Evolutionary conservation across 37 sponge, comb jelly and placozoan species (phyloP).

Genomic region (Diacarnus erythraeanus): DNA sequence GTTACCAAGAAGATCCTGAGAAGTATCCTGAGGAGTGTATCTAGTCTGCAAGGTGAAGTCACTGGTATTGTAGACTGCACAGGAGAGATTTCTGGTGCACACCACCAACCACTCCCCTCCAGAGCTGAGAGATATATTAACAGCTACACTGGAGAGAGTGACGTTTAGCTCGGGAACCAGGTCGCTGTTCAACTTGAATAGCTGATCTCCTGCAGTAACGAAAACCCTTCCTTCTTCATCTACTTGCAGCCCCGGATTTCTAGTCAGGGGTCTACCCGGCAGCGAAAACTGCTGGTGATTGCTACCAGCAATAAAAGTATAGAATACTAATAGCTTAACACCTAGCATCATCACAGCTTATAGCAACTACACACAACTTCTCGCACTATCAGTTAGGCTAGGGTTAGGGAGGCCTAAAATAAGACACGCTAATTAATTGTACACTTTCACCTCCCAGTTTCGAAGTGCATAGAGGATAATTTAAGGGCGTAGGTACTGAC

Average conservation of each 20-base stretch:
- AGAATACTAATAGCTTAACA: too few relatives aligned
- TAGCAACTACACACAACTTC: too few relatives aligned
- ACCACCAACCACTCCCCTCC: slow-evolving; percentile 7
- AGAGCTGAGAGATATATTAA: slow-evolving; percentile 12
- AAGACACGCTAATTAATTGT: too few relatives aligned
- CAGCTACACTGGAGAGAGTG: not conserved
- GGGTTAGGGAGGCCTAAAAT: too few relatives aligned
- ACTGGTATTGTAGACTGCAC: slow-evolving; percentile 13
- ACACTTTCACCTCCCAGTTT: too few relatives aligned
- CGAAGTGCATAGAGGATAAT: too few relatives aligned
- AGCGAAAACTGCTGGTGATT: not conserved
- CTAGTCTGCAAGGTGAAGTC: not conserved
- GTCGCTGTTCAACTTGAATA: not conserved
- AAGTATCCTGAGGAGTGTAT: not conserved
- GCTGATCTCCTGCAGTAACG: not conserved
- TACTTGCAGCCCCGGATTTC: not conserved
- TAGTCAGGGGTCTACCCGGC: not conserved
- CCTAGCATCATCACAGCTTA: too few relatives aligned
- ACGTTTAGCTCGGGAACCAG: not conserved
- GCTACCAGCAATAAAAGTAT: not conserved
- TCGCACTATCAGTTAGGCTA: too few relatives aligned
- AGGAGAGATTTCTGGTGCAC: slow-evolving; percentile 15
- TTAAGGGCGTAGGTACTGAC: not conserved
- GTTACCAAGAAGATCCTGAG: not conserved
- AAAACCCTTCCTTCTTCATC: not conserved